A percentile compares a stretch with the other conserved stretches of the same genome.
Evolutionary conservation across 2,888 invertebrate genomes (phyloP).

Genomic region (Tortrix viridana): DNA sequence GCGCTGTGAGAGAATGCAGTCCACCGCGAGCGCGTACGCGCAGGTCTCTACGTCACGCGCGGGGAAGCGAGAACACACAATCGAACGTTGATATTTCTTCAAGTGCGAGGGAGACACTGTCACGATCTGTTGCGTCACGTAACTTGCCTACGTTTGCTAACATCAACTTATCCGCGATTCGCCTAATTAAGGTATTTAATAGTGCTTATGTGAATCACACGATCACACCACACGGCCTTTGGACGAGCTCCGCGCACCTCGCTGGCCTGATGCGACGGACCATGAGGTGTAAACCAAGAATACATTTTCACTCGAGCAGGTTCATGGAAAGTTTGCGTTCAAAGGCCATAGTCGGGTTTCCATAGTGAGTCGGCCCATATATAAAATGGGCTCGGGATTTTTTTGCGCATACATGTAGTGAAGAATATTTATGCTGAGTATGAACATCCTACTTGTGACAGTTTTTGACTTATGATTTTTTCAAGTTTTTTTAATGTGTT

Average conservation of each 20-base stretch:
- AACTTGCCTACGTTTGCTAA: slow-evolving; percentile 53
- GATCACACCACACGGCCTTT: slow-evolving; percentile 14
- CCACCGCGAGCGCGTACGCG: slow-evolving; percentile 49
- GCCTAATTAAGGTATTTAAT: slow-evolving; percentile 21
- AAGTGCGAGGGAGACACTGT: slow-evolving; percentile 50
- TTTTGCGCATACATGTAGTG: too few species aligned
- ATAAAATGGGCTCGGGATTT: too few species aligned
- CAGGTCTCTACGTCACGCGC: slow-evolving; percentile 57
- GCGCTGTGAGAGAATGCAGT: slow-evolving; percentile 73
- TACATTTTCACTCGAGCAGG: too few species aligned
- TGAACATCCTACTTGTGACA: too few species aligned
- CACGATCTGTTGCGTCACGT: slow-evolving; percentile 45
- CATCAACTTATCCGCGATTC: slow-evolving; percentile 45
- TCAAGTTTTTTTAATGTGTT: too few species aligned
- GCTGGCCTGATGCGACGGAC: too few species aligned
- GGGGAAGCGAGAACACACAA: slow-evolving; percentile 48
- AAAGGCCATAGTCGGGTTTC: too few species aligned
- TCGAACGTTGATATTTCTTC: neutral
- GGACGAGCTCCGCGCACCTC: neutral
- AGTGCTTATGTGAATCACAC: slow-evolving; percentile 17
- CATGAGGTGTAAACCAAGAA: too few species aligned
- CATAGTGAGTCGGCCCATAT: too few species aligned
- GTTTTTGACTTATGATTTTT: too few species aligned
- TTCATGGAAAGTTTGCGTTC: too few species aligned
- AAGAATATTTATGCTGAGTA: too few species aligned